Evolutionary conservation across 2,113 vertebrate species (phyloP).

Genomic region (Regulus satrapa): DNA sequence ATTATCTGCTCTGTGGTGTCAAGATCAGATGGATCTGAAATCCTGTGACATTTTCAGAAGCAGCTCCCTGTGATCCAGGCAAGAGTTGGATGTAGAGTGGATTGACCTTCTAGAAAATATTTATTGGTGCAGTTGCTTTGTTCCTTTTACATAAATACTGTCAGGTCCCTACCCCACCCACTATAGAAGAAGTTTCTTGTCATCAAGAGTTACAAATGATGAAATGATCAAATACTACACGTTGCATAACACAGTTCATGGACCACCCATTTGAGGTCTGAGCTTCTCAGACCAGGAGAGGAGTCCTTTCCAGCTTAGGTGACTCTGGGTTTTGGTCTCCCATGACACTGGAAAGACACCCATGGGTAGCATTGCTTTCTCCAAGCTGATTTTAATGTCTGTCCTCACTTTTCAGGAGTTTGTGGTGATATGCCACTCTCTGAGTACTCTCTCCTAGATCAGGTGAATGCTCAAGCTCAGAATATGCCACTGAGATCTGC

Average conservation of each 20-base stretch:
- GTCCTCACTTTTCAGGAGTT: background rate
- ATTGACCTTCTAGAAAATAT: background rate
- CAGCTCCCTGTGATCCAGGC: background rate
- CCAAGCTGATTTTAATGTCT: background rate
- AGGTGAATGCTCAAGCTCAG: background rate
- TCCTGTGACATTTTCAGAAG: background rate
- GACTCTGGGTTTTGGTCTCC: fast-evolving
- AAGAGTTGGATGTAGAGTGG: background rate
- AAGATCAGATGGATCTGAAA: background rate
- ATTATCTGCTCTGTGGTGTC: background rate
- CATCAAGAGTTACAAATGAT: background rate
- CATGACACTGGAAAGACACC: background rate
- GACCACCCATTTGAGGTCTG: background rate
- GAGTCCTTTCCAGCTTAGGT: background rate
- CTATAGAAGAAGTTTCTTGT: background rate
- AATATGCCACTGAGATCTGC: background rate
- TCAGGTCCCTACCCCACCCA: background rate
- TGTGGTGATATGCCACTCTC: background rate
- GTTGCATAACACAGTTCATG: no score
- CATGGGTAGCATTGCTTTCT: background rate
- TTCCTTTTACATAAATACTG: background rate
- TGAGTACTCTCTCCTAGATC: background rate
- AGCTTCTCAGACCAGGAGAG: background rate
- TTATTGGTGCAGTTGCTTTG: background rate
- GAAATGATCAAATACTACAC: no score